A percentile compares a stretch with the other conserved stretches of the same genome.
These are phyloP conservation scores for Pitta sordida DNA, from an alignment of 2,113 vertebrate species.

Conservation along the genomic window DNA sequence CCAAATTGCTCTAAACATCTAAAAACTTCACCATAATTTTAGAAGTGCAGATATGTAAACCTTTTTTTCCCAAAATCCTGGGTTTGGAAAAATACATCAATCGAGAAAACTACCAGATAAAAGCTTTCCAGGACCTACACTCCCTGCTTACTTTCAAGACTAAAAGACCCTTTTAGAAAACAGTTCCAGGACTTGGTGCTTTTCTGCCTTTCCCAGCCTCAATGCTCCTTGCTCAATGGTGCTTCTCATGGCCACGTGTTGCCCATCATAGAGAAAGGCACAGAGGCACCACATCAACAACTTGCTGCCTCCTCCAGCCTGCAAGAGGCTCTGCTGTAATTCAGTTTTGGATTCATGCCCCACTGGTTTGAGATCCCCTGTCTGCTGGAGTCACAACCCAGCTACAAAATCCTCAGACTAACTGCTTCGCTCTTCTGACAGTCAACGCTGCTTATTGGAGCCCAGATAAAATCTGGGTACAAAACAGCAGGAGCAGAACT, in stretches of 20 bases:
- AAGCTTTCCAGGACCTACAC: background rate
- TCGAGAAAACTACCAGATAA: background rate
- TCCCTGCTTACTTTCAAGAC: background rate
- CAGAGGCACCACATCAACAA: background rate
- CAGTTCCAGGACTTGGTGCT: background rate
- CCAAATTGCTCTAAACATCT: background rate
- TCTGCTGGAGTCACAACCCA: background rate
- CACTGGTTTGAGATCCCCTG: background rate
- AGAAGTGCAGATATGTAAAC: background rate
- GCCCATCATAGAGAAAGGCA: background rate
- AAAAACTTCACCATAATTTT: background rate
- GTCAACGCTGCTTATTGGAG: background rate
- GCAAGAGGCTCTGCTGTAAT: background rate
- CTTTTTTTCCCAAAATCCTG: background rate
- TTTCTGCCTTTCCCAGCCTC: background rate
- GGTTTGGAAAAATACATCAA: fast-evolving
- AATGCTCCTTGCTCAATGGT: background rate
- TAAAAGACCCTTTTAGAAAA: background rate
- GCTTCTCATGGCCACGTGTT: fast-evolving
- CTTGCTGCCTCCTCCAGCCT: background rate
- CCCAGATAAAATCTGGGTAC: background rate
- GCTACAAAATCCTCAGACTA: background rate
- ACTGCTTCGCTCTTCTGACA: fast-evolving
- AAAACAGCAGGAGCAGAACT: background rate
- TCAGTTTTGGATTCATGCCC: background rate